Conservation (phyloP, 2,113 vertebrate genomes). For the Anoura caudifer region DNA sequence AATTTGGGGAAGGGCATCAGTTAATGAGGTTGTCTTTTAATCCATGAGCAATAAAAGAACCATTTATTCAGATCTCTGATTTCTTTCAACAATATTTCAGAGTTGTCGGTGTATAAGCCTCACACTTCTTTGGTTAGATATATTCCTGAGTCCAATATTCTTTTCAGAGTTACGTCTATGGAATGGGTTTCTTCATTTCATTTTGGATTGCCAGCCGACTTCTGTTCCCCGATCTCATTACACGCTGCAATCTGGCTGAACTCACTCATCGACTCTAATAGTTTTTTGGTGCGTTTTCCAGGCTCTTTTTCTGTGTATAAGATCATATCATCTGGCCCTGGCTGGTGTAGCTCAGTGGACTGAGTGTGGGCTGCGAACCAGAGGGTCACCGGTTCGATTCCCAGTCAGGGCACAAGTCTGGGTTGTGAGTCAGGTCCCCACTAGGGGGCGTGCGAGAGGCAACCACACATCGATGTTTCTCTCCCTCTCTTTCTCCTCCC, state of each 20-base stretch:
- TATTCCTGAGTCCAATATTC: not conserved
- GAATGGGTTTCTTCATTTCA: not conserved
- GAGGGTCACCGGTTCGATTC: too few species aligned
- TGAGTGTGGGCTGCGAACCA: too few species aligned
- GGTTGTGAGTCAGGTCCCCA: too few species aligned
- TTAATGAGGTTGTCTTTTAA: not conserved
- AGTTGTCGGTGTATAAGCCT: not conserved
- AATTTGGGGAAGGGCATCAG: not conserved
- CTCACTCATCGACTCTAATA: not conserved
- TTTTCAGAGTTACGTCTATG: not conserved
- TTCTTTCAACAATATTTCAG: not conserved
- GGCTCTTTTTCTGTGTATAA: not conserved
- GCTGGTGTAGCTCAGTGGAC: too few species aligned
- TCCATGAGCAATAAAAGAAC: not conserved
- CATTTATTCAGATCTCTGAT: too few species aligned
- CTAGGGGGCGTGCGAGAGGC: too few species aligned
- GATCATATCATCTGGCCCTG: not conserved
- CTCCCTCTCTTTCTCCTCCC: too few species aligned
- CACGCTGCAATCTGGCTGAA: not conserved
- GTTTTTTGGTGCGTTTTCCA: not conserved
- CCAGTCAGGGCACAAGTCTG: too few species aligned
- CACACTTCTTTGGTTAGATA: not conserved
- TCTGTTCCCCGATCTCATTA: rapidly evolving
- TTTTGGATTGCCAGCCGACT: not conserved
- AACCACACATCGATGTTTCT: too few species aligned